These are phyloP conservation scores for Charanyca ferruginea DNA, from an alignment of 2,888 invertebrate species.

Conservation along the genomic window DNA sequence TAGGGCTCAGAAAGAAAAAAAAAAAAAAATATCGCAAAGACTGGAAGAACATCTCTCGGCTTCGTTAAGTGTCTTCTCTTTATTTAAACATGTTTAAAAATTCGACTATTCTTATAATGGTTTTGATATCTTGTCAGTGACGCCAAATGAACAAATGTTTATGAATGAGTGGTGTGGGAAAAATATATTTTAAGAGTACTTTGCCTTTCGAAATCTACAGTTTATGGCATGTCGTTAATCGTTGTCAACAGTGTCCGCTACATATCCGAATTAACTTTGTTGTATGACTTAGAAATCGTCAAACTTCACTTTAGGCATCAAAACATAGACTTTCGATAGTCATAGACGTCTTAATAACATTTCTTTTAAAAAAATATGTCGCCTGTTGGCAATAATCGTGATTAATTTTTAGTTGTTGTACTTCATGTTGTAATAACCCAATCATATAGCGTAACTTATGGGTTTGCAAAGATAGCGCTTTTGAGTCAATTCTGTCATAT, in stretches of 20 bases:
- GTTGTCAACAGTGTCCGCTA: slow-evolving; percentile 51
- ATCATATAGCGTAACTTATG: slow-evolving; percentile 36
- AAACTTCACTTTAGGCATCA: slow-evolving; percentile 39
- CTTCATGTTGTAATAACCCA: slow-evolving; percentile 35
- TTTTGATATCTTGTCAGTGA: slow-evolving; percentile 61
- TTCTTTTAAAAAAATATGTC: slow-evolving; percentile 27
- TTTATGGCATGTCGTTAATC: slow-evolving; percentile 37
- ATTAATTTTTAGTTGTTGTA: slow-evolving; percentile 33
- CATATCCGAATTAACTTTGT: slow-evolving; percentile 52
- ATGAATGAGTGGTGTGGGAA: slow-evolving; percentile 46
- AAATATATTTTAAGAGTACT: slow-evolving; percentile 57
- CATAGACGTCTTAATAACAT: slow-evolving; percentile 36
- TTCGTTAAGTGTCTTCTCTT: background rate
- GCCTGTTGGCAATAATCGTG: slow-evolving; percentile 47
- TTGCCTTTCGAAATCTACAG: slow-evolving; percentile 59
- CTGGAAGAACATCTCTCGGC: background rate
- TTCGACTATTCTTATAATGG: slow-evolving; percentile 64
- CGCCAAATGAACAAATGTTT: slow-evolving; percentile 62
- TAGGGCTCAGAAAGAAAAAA: background rate
- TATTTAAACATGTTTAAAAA: slow-evolving; percentile 24
- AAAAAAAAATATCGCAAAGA: background rate
- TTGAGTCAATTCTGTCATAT: slow-evolving; percentile 56
- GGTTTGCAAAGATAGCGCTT: slow-evolving; percentile 49
- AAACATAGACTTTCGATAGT: slow-evolving; percentile 36
- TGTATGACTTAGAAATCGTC: slow-evolving; percentile 27